A percentile compares a stretch with the other conserved stretches of the same genome.
Evolutionary conservation across 1,140 invertebrate genomes (phyloP).

Genomic region (Pteromalus puparum): DNA sequence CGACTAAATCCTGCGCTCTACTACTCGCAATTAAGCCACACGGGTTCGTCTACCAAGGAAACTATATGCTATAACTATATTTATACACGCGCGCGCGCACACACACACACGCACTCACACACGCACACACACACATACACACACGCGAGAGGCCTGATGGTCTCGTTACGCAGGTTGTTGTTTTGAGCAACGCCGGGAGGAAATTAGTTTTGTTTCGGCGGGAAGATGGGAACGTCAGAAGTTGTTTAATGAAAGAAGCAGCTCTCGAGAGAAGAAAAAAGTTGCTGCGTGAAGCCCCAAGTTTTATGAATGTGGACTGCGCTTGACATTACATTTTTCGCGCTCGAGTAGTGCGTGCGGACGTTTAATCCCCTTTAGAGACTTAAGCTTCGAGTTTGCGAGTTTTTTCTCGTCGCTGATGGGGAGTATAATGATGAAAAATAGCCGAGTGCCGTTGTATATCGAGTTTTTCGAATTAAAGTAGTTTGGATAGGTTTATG

Average conservation of each 20-base stretch:
- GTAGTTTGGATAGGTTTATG: neutral
- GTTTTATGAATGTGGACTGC: neutral
- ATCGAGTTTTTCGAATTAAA: neutral
- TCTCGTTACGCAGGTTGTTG: neutral
- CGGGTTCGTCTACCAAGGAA: too few relatives aligned
- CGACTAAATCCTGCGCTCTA: too few relatives aligned
- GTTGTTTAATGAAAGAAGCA: neutral
- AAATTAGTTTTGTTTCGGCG: conserved; percentile 17
- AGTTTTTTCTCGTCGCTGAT: neutral
- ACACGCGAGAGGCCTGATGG: neutral
- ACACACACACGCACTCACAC: too few relatives aligned
- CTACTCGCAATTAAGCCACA: too few relatives aligned
- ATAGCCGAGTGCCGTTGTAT: too few relatives aligned
- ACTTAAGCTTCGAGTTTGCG: neutral
- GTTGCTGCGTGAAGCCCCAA: neutral
- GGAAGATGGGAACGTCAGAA: neutral
- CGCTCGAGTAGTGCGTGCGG: neutral
- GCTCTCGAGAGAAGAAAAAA: neutral
- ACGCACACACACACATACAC: too few relatives aligned
- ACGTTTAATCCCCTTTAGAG: neutral
- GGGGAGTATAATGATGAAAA: too few relatives aligned
- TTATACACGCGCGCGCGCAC: too few relatives aligned
- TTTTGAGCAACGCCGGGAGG: neutral
- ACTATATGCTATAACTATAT: too few relatives aligned
- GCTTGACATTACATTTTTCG: too few relatives aligned